Base-by-base conservation (phyloP, 2,113 vertebrate genomes). In the Scartelaos histophorus region DNA sequence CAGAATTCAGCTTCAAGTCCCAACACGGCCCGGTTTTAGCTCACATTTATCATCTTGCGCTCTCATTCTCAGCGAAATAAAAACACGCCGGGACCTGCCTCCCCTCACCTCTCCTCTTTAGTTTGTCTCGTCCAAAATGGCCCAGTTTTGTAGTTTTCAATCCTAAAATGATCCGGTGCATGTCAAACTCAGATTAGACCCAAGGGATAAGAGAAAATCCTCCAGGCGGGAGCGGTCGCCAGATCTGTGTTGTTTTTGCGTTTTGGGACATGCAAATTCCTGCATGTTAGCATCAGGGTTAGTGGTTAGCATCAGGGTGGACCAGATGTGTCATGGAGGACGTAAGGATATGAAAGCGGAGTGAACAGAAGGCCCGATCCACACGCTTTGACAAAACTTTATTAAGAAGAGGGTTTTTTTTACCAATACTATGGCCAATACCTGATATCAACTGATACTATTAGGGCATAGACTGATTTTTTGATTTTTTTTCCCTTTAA, bases 161-260 rank as follows among this genome's bases (percentile, higher is more conserved):
- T 88, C 80, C 85, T 67, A 67, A 76, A 89, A 89, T 90, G 75
- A 92, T 93, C 86, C 90, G 46, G 85, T 84, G 86, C 76, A 70
- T 90, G 88, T 88, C 83, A 66, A 76, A 65, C 57, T 87, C 77
- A 72, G 86, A 92, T 90, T 88, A 90, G 82, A 69, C 88, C 35
- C 77, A 70, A 46, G 73, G 88, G 82, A 87, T 87, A 79, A 86
- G 70, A 35, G 79, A 80, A 90, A 91, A 89, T 87, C 90, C 85
- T 81, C 73, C 69, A 76, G 81, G 75, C 75, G 83, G 53, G 62
- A 62, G 70, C 66, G 11, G 49, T 3, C 82, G 87, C 86, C 85
- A 89, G 66, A 69, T n/a, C 58, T 78, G 71, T 88, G 87, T 89
- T 90, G 80, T 88, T 89, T n/a, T 71, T 78, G 51, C 85, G 74